Conservation (phyloP, 2,797 vertebrate species). For the Squalus acanthias region DNA sequence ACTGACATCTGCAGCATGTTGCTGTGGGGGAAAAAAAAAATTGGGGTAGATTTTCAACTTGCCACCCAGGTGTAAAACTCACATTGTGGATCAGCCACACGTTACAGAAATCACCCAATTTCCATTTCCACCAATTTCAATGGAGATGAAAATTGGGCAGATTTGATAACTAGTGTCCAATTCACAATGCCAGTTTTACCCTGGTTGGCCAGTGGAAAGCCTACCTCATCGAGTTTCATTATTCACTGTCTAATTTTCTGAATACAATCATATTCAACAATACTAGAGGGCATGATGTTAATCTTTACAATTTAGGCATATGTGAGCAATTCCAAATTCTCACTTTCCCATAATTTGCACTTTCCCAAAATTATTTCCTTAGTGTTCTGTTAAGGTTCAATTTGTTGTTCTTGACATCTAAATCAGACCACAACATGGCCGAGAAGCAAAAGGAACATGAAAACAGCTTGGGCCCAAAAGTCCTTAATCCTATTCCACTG, state of each 20-base stretch:
- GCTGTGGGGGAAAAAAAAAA: slow-evolving; percentile 54
- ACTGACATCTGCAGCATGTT: slow-evolving; percentile 64
- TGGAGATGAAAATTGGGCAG: neutral
- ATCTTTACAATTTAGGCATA: neutral
- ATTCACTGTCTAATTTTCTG: neutral
- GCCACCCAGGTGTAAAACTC: neutral
- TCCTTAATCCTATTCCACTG: neutral
- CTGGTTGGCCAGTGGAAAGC: neutral
- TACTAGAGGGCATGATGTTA: neutral
- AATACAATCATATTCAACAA: neutral
- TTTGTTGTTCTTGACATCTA: neutral
- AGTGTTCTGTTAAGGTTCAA: neutral
- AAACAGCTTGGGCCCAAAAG: neutral
- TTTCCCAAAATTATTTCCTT: neutral
- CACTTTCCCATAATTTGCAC: neutral
- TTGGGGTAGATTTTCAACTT: neutral
- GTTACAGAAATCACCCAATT: neutral
- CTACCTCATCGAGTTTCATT: neutral
- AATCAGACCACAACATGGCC: neutral
- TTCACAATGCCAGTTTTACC: neutral
- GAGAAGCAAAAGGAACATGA: neutral
- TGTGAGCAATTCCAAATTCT: neutral
- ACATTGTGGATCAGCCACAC: neutral
- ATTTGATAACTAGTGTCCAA: neutral
- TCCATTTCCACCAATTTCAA: neutral